phyloP scores from a whole-genome alignment of 2,113 vertebrate genomes.

The Oreochromis aureus region DNA sequence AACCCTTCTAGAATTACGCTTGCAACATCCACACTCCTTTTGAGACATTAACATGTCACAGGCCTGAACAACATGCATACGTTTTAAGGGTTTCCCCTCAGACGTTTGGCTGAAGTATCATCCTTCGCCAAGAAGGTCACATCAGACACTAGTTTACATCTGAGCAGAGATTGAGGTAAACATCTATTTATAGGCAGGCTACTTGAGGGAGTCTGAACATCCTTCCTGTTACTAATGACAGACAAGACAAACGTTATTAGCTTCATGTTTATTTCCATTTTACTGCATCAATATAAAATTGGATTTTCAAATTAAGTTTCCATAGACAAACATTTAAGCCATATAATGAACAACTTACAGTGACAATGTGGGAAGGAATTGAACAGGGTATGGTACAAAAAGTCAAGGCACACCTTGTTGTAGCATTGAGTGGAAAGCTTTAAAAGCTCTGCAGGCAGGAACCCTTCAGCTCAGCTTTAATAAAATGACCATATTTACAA shows the following conservation, averaged over 20 bases:
- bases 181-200: neutral
- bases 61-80: fast-evolving
- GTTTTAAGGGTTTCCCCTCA: neutral
- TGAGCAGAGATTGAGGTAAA: fast-evolving
- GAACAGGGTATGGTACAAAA: slow-evolving; percentile 41
- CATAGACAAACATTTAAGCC: slow-evolving; percentile 27
- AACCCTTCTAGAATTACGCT: neutral
- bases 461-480: slow-evolving; percentile 40
- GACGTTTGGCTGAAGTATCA: fast-evolving
- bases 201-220: neutral
- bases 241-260: neutral
- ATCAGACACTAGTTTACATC: fast-evolving
- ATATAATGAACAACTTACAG: neutral
- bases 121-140: neutral
- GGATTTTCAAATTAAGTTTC: slow-evolving; percentile 24
- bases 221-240: neutral
- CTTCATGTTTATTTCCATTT: slow-evolving; percentile 62
- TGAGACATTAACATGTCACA: neutral
- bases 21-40: fast-evolving
- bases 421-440: slow-evolving; percentile 33
- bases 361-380: slow-evolving; percentile 1
- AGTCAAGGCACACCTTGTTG: slow-evolving; percentile 62
- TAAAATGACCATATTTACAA: neutral
- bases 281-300: slow-evolving; percentile 64
- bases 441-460: slow-evolving; percentile 1